phyloP scores from a whole-genome alignment of 2,113 vertebrate species.

The Nerophis lumbriciformis region DNA sequence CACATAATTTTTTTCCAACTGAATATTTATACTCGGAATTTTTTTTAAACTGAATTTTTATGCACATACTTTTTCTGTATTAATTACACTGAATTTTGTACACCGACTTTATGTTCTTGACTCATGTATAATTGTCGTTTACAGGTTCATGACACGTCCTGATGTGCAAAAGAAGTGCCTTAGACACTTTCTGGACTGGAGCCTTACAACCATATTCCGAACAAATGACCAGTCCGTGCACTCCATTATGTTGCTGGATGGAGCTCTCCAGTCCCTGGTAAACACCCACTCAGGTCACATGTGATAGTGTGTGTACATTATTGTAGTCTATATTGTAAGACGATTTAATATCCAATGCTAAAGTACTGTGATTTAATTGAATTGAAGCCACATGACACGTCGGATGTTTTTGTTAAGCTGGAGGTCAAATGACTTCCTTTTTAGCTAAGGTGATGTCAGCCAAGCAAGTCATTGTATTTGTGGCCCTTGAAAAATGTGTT shows the following conservation, averaged over 20 bases:
- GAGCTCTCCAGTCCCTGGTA: conserved; percentile 90
- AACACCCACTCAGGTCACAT: neutral
- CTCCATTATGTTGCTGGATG: conserved; percentile 78
- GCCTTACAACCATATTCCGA: conserved; percentile 75
- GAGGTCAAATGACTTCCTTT: conserved; percentile 9
- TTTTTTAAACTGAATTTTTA: neutral
- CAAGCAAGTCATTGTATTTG: conserved; percentile 19
- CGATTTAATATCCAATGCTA: conserved; percentile 1
- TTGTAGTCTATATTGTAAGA: conserved; percentile 10
- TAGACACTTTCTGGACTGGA: conserved; percentile 89
- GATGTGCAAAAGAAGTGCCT: conserved; percentile 86
- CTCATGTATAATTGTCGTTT: conserved; percentile 9
- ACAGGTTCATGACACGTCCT: conserved; percentile 88
- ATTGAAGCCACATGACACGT: neutral
- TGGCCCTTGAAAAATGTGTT: conserved; percentile 33
- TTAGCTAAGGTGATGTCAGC: conserved; percentile 23
- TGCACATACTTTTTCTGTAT: too few species aligned
- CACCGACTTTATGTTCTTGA: neutral
- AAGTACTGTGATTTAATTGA: too few species aligned
- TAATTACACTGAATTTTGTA: too few species aligned
- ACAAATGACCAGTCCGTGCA: conserved; percentile 75
- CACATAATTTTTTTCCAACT: too few species aligned
- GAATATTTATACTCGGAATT: too few species aligned
- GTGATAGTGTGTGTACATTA: neutral
- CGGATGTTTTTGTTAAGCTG: neutral